phyloP scores from a whole-genome alignment of 2,113 vertebrate species.

The Notothenia rossii region DNA sequence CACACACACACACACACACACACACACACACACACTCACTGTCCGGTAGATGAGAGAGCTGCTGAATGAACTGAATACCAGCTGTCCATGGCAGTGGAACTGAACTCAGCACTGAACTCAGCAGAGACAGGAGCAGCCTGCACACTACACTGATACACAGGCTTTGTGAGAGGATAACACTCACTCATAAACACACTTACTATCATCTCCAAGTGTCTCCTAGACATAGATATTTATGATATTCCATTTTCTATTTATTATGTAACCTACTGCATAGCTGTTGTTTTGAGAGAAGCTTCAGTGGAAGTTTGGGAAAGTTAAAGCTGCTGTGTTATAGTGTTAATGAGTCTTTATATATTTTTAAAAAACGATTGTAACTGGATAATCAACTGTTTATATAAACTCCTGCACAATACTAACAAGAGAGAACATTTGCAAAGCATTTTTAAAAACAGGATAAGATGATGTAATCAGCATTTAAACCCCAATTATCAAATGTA shows the following conservation, averaged over 20 bases:
- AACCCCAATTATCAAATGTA: neutral
- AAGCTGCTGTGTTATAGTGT: neutral
- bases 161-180: neutral
- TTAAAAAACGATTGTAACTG: neutral
- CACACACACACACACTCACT: neutral
- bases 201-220: no score
- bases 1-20: neutral
- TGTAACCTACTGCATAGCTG: neutral
- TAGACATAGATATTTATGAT: neutral
- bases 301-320: neutral
- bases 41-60: conserved; percentile 18
- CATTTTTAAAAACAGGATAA: no score
- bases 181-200: neutral
- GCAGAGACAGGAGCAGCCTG: neutral
- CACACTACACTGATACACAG: neutral
- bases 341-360: neutral
- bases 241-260: no score
- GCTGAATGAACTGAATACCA: conserved; percentile 3
- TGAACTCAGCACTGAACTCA: neutral
- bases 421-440: no score
- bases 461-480: neutral
- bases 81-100: neutral
- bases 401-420: no score
- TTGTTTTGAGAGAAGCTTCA: neutral
- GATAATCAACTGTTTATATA: neutral